Percentiles rank a stretch among this genome's conserved stretches.
Conservation (phyloP, 1,140 invertebrate genomes). For the Trichonephila clavipes region DNA sequence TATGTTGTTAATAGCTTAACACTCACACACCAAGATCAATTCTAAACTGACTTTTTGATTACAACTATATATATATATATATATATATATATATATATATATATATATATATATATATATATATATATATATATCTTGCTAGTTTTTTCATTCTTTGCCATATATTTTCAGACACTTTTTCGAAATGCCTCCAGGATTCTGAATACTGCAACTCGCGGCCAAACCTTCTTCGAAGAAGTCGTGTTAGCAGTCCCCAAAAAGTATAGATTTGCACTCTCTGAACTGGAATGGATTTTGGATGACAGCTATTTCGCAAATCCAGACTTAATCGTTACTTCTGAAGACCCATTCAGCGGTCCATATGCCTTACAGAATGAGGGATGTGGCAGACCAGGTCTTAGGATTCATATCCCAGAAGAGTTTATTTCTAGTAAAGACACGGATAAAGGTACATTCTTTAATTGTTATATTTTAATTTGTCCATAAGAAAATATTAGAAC, state of each 20-base stretch:
- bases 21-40: no score
- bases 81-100: no score
- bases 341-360: conserved; percentile 80
- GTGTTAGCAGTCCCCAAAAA: conserved; percentile 50
- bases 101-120: no score
- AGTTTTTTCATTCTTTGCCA: background rate
- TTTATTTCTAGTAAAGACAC: conserved; percentile 77
- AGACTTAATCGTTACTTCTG: conserved; percentile 7
- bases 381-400: conserved; percentile 84
- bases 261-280: background rate
- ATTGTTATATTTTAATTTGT: no score
- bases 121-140: no score
- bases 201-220: conserved; percentile 1
- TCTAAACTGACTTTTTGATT: no score
- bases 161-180: conserved; percentile 35
- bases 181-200: conserved; percentile 8
- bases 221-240: conserved; percentile 60
- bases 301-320: background rate
- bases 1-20: no score
- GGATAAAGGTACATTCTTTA: background rate
- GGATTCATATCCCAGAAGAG: conserved; percentile 83
- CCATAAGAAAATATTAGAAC: no score
- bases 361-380: conserved; percentile 85
- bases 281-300: background rate
- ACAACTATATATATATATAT: no score